Evolutionary conservation across 2,797 vertebrate species (phyloP).

Genomic region (Phylloscopus collybita): DNA sequence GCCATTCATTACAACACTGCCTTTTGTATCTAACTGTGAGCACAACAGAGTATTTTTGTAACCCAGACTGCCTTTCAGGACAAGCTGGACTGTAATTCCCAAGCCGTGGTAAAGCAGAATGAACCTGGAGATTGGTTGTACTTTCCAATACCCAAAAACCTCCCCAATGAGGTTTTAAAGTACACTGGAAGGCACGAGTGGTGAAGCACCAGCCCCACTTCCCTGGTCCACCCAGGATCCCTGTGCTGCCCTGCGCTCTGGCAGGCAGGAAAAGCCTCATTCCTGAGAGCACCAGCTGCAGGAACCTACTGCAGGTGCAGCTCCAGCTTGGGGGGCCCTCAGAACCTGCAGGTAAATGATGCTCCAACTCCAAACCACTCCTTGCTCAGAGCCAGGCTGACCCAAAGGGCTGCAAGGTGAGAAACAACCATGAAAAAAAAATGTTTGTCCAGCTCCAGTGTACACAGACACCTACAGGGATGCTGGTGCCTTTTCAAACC

Average conservation of each 20-base stretch:
- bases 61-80: background rate
- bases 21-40: background rate
- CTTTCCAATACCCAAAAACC: background rate
- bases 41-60: background rate
- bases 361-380: background rate
- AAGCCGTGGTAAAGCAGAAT: background rate
- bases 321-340: background rate
- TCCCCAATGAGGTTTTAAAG: background rate
- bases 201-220: background rate
- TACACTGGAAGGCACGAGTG: fast-evolving
- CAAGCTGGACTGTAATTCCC: background rate
- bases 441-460: background rate
- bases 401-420: background rate
- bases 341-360: background rate
- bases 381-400: background rate
- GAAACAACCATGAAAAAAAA: background rate
- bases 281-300: background rate
- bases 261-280: background rate
- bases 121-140: background rate
- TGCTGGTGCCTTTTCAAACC: background rate
- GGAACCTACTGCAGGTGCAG: background rate
- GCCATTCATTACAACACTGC: background rate
- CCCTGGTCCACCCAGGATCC: background rate
- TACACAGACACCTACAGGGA: fast-evolving
- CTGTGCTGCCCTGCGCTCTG: background rate